Conservation (phyloP, 2,888 invertebrate genomes). For the Latheticus oryzae region DNA sequence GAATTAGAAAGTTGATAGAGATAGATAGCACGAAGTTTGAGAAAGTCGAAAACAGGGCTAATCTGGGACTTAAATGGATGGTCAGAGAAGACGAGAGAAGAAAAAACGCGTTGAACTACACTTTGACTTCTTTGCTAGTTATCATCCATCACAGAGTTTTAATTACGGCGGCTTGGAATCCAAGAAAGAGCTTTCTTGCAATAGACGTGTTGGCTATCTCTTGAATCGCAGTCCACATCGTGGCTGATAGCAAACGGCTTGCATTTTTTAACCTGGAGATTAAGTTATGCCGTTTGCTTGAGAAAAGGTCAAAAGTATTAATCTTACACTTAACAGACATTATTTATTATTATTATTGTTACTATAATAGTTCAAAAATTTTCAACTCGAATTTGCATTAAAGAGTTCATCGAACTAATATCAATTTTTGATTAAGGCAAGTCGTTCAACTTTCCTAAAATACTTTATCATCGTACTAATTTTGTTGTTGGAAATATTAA, state of each 20-base stretch:
- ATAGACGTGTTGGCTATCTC: slow-evolving; percentile 13
- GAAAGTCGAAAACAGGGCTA: slow-evolving; percentile 47
- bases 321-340: slow-evolving; percentile 10
- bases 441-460: slow-evolving; percentile 53
- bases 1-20: slow-evolving; percentile 48
- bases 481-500: slow-evolving; percentile 25
- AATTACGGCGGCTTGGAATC: slow-evolving; percentile 17
- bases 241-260: slow-evolving; percentile 15
- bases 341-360: too few relatives aligned
- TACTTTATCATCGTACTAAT: slow-evolving; percentile 38
- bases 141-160: slow-evolving; percentile 24
- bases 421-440: slow-evolving; percentile 55
- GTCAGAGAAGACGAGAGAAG: slow-evolving; percentile 2
- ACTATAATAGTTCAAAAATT: background rate
- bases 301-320: slow-evolving; percentile 17
- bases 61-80: slow-evolving; percentile 28
- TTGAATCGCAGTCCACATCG: slow-evolving; percentile 13
- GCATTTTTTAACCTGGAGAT: slow-evolving; percentile 14
- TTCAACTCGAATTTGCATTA: too few relatives aligned
- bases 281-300: slow-evolving; percentile 20
- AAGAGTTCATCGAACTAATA: slow-evolving; percentile 54
- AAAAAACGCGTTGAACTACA: slow-evolving; percentile 8
- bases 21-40: slow-evolving; percentile 42
- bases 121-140: slow-evolving; percentile 15
- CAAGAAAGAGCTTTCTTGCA: slow-evolving; percentile 6